Percentiles rank a stretch among this genome's conserved stretches.
Conservation (phyloP, 2,113 vertebrate genomes). For the Cephalopholis sonnerati region DNA sequence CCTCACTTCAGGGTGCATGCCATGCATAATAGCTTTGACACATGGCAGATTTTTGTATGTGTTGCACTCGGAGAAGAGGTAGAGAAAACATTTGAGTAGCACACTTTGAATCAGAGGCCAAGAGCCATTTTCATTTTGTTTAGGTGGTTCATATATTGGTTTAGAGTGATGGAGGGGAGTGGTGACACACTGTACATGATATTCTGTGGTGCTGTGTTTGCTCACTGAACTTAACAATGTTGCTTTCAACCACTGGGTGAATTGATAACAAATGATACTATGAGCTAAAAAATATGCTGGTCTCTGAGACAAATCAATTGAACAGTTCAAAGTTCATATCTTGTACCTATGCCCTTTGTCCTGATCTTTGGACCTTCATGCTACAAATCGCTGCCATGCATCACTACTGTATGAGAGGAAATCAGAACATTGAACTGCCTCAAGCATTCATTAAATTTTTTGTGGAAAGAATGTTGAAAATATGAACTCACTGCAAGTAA, state of each 20-base stretch:
- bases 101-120: conserved; percentile 26
- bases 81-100: conserved; percentile 22
- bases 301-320: background rate
- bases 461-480: conserved; percentile 11
- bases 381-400: background rate
- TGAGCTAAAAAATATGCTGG: background rate
- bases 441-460: background rate
- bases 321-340: background rate
- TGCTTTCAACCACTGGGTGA: background rate
- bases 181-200: background rate
- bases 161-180: conserved; percentile 17
- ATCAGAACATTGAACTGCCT: background rate
- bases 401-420: background rate
- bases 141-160: conserved; percentile 15
- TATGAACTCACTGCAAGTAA: background rate
- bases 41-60: conserved; percentile 41
- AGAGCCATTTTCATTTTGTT: conserved; percentile 37
- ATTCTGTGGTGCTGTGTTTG: conserved; percentile 9
- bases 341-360: background rate
- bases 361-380: background rate
- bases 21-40: conserved; percentile 56
- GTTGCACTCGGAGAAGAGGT: conserved; percentile 38
- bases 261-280: background rate
- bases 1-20: conserved; percentile 53
- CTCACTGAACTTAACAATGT: conserved; percentile 19